Conservation (phyloP, 2,113 vertebrate genomes). For the Nycticryphes semicollaris region DNA sequence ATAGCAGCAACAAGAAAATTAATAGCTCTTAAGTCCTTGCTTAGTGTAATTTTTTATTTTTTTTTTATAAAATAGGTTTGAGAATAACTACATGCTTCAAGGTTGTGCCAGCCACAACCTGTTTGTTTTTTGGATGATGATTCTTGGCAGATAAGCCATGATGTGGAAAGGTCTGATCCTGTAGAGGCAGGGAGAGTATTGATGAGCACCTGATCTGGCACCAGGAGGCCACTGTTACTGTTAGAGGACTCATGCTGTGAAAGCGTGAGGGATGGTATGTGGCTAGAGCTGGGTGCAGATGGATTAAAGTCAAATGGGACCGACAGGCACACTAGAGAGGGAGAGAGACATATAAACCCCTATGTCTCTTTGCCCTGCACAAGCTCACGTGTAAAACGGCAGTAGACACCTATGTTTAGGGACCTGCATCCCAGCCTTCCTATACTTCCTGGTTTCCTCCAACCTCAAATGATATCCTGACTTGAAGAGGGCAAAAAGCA, state of each 20-base stretch:
- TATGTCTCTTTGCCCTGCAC: neutral
- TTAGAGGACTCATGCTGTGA: neutral
- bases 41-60: neutral
- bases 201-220: neutral
- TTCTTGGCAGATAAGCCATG: neutral
- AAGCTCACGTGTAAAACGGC: neutral
- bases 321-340: rapidly evolving
- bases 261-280: neutral
- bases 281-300: neutral
- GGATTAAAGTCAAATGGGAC: neutral
- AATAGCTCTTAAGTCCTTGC: neutral
- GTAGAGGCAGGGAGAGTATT: neutral
- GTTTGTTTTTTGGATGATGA: neutral
- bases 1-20: neutral
- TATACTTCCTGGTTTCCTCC: neutral
- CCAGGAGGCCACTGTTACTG: neutral
- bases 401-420: neutral
- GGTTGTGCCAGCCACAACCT: neutral
- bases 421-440: neutral
- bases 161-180: neutral
- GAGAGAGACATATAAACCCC: neutral
- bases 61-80: neutral
- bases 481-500: neutral
- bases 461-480: neutral
- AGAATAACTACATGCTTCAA: neutral